A percentile compares a stretch with the other conserved stretches of the same genome.
These are phyloP conservation scores for Fabriciana adippe DNA, from an alignment of 2,888 invertebrate species.

Conservation along the genomic window DNA sequence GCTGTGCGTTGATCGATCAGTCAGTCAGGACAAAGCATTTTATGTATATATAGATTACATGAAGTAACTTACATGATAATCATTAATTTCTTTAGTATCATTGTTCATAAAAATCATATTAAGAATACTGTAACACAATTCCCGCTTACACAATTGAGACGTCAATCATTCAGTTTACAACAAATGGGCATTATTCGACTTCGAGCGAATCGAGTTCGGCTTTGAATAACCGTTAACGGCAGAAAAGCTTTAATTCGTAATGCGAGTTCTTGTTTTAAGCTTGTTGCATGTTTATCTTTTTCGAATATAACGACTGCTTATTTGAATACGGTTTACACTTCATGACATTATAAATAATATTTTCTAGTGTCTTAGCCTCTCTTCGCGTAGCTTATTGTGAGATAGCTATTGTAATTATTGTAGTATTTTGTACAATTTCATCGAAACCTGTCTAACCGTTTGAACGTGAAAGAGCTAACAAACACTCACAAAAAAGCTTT, in stretches of 20 bases:
- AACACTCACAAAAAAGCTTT: no score
- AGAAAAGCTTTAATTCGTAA: slow-evolving; percentile 29
- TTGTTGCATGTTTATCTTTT: slow-evolving; percentile 9
- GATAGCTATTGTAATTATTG: no score
- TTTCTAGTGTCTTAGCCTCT: no score
- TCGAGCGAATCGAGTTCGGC: slow-evolving; percentile 24
- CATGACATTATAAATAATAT: no score
- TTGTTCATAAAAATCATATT: slow-evolving; percentile 7
- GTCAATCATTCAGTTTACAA: slow-evolving; percentile 25
- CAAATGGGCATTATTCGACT: slow-evolving; percentile 29
- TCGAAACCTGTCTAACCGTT: no score
- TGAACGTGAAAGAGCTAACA: no score
- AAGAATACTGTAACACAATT: slow-evolving; percentile 6
- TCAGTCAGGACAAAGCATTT: no score
- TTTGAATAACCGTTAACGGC: slow-evolving; percentile 31
- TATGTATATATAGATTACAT: no score
- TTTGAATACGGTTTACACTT: neutral
- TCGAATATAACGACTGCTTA: neutral
- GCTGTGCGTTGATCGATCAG: no score
- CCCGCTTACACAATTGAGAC: slow-evolving; percentile 17
- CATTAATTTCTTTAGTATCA: neutral
- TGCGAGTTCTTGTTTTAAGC: slow-evolving; percentile 9
- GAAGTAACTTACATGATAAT: neutral
- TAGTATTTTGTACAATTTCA: no score
- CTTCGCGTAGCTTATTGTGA: no score